Conservation (phyloP, 1,140 invertebrate genomes). For the Trachymyrmex cornetzi region DNA sequence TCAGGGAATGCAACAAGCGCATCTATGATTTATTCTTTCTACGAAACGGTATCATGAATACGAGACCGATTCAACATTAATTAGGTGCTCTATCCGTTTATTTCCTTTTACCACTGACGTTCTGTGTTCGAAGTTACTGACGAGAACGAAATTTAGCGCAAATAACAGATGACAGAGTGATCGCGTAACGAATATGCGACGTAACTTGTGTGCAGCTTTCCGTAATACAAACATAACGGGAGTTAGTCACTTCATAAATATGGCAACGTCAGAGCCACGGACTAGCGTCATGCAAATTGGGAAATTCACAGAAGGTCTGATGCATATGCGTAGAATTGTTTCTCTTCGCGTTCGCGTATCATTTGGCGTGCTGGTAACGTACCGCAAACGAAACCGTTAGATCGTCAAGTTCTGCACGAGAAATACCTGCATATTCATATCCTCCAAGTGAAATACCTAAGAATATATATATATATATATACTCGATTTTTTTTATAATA, state of each 20-base stretch:
- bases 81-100: neutral
- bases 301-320: constrained; percentile 10
- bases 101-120: neutral
- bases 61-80: neutral
- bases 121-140: neutral
- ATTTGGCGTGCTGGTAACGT: constrained; percentile 31
- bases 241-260: constrained; percentile 52
- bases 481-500: constrained; percentile 1
- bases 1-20: neutral
- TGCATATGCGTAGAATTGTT: constrained; percentile 20
- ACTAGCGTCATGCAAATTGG: constrained; percentile 46
- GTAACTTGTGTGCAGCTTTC: constrained; percentile 9
- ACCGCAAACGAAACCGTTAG: constrained; percentile 56
- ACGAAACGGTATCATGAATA: neutral
- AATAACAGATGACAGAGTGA: constrained; percentile 9
- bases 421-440: constrained; percentile 46
- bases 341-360: neutral
- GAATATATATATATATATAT: neutral
- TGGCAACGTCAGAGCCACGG: constrained; percentile 10
- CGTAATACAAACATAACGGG: constrained; percentile 34
- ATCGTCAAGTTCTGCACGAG: constrained; percentile 36
- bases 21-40: neutral
- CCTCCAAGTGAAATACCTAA: neutral
- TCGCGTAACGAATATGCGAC: constrained; percentile 21
- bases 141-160: neutral